These are phyloP conservation scores for Drosophila simulans DNA, from an alignment of 1,140 invertebrate species.

Conservation along the genomic window DNA sequence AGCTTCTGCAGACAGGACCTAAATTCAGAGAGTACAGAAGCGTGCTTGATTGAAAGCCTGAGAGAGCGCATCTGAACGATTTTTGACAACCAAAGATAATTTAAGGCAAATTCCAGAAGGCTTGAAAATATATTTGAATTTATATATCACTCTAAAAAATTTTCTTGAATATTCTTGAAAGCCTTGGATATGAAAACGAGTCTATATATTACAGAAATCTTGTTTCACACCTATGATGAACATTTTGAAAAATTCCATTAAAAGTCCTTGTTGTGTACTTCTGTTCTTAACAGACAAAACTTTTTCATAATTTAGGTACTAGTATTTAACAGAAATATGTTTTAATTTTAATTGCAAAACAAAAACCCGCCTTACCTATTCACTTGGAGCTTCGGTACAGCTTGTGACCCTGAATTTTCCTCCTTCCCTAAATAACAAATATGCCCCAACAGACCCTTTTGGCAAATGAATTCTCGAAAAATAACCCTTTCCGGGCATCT, in stretches of 20 bases:
- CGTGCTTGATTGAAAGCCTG: not conserved
- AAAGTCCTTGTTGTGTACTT: too few relatives aligned
- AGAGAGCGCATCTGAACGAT: not conserved
- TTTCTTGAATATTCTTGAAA: too few relatives aligned
- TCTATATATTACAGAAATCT: too few relatives aligned
- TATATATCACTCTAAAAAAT: too few relatives aligned
- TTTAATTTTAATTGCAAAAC: too few relatives aligned
- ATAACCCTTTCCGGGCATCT: conserved; percentile 37
- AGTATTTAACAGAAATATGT: too few relatives aligned
- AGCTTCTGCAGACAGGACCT: conserved; percentile 28
- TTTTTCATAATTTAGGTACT: too few relatives aligned
- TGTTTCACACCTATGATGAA: too few relatives aligned
- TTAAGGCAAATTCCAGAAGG: not conserved
- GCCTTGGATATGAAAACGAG: too few relatives aligned
- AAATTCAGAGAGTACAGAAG: not conserved
- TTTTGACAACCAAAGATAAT: not conserved
- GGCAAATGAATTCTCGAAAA: conserved; percentile 40
- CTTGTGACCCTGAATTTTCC: not conserved
- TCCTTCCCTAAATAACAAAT: not conserved
- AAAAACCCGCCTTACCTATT: not conserved
- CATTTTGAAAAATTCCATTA: too few relatives aligned
- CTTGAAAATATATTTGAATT: not conserved
- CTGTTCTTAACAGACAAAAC: too few relatives aligned
- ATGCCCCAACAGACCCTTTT: conserved; percentile 30
- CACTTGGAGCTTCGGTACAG: not conserved